Conservation (phyloP, 64 coral and sea anemone species). For the Stylophora pistillata region DNA sequence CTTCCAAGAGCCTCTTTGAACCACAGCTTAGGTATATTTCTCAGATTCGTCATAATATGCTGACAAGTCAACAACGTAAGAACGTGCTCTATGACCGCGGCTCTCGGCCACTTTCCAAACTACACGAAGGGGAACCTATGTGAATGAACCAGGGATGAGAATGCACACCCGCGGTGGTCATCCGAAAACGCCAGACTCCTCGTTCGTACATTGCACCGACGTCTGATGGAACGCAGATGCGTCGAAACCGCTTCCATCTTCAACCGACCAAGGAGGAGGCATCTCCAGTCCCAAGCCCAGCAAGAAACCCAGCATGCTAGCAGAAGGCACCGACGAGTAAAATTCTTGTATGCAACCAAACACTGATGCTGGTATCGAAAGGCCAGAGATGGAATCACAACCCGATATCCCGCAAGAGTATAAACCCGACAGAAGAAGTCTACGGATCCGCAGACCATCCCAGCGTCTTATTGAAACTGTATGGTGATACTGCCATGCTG, state of each 20-base stretch:
- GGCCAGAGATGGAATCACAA: no score
- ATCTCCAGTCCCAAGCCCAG: background rate
- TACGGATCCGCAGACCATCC: background rate
- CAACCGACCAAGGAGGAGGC: slow-evolving; percentile 9
- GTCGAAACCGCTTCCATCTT: no score
- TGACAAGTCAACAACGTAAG: background rate
- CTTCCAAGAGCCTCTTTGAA: slow-evolving; percentile 2
- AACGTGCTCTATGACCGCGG: slow-evolving; percentile 31
- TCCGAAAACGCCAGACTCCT: background rate
- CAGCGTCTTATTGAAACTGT: no score
- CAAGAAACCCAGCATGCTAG: no score
- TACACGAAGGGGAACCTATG: slow-evolving; percentile 25
- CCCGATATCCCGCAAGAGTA: background rate
- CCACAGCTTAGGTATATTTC: background rate
- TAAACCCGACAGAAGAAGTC: background rate
- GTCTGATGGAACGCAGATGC: background rate
- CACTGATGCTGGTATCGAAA: background rate
- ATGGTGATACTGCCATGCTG: background rate
- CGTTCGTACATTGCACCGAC: slow-evolving; percentile 16
- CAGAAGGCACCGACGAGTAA: background rate
- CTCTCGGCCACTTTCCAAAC: background rate
- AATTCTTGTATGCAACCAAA: background rate
- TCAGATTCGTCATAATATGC: slow-evolving; percentile 26
- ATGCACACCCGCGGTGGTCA: slow-evolving; percentile 24
- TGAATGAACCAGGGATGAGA: background rate